Evolutionary conservation across 1,140 invertebrate species (phyloP).

Genomic region (Whitmania pigra): DNA sequence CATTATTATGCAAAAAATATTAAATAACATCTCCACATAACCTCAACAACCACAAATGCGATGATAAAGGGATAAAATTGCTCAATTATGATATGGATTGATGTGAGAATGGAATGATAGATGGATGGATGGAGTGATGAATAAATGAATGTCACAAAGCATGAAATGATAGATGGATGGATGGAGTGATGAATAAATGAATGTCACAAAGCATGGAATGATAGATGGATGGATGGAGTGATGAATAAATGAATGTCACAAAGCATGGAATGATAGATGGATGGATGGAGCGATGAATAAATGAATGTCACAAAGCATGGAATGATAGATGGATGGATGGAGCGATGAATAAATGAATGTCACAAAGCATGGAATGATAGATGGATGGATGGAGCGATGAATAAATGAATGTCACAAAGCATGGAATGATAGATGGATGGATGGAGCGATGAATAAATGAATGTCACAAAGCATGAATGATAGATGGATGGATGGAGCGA

Average conservation of each 20-base stretch:
- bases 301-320: not conserved
- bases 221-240: not conserved
- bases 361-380: not conserved
- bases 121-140: not conserved
- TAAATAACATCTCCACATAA: too few species aligned
- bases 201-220: not conserved
- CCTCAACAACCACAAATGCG: too few species aligned
- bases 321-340: not conserved
- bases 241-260: not conserved
- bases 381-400: not conserved
- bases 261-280: not conserved
- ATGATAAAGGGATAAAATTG: not conserved
- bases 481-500: not conserved
- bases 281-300: not conserved
- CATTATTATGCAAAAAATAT: too few species aligned
- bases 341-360: not conserved
- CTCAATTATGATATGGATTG: slow-evolving; percentile 1
- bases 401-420: not conserved
- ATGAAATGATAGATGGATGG: not conserved
- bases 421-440: not conserved
- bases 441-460: not conserved
- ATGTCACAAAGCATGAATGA: not conserved
- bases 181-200: not conserved
- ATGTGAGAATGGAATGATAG: not conserved
- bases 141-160: not conserved